Conservation (phyloP, 2,113 vertebrate genomes). For the Gambusia affinis region DNA sequence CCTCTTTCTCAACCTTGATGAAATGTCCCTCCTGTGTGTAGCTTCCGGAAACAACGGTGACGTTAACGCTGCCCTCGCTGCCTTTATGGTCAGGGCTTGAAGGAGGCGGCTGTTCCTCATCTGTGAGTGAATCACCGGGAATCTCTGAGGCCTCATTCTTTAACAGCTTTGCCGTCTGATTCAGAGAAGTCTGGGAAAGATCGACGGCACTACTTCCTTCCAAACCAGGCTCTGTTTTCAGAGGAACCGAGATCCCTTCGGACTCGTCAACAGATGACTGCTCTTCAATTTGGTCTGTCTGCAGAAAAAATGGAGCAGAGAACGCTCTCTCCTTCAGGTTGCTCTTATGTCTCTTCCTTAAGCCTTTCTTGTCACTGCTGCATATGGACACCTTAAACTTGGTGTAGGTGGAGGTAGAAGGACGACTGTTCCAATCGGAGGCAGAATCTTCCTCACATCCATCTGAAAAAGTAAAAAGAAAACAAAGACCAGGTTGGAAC, state of each 20-base stretch:
- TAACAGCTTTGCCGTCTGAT: constrained; percentile 43
- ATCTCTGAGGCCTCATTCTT: constrained; percentile 65
- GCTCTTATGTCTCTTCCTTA: constrained; percentile 48
- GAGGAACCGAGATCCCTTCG: constrained; percentile 4
- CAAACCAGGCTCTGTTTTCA: constrained; percentile 64
- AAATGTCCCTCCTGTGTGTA: constrained; percentile 40
- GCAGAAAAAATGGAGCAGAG: constrained; percentile 12
- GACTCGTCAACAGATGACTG: not conserved
- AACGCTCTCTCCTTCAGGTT: constrained; percentile 13
- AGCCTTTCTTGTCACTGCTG: constrained; percentile 68
- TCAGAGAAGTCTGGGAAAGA: constrained; percentile 57
- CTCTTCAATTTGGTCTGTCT: constrained; percentile 12
- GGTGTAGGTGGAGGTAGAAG: constrained; percentile 26
- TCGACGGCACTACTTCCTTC: constrained; percentile 63
- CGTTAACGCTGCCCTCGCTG: constrained; percentile 44
- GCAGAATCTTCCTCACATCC: constrained; percentile 10
- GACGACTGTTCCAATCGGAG: constrained; percentile 15
- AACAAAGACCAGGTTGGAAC: not conserved
- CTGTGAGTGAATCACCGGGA: constrained; percentile 25
- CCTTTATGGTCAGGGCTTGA: constrained; percentile 22
- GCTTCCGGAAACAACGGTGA: constrained; percentile 58
- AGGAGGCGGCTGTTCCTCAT: constrained; percentile 14
- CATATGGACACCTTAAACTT: constrained; percentile 61
- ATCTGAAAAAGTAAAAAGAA: constrained; percentile 29
- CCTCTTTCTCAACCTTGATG: constrained; percentile 49